A percentile compares a stretch with the other conserved stretches of the same genome.
Evolutionary conservation across 1,140 invertebrate species (phyloP).

Genomic region (Lamellibrachia luymesi): DNA sequence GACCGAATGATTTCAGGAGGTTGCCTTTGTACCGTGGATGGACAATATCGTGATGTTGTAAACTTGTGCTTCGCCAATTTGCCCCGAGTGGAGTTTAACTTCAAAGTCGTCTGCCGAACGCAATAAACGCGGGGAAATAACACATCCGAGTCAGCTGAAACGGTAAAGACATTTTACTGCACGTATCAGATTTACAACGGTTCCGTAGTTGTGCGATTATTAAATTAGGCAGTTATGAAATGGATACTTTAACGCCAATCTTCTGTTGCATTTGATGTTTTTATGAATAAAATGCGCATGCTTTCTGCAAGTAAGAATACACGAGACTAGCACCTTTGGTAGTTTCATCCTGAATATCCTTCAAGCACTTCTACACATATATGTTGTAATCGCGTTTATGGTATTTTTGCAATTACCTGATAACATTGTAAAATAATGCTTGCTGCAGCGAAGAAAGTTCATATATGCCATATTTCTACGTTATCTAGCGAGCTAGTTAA

Average conservation of each 20-base stretch:
- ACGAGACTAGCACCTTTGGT: background rate
- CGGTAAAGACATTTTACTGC: background rate
- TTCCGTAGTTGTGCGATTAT: background rate
- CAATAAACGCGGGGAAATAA: background rate
- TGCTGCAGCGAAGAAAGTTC: background rate
- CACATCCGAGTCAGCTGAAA: background rate
- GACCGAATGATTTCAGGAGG: background rate
- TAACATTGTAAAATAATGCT: background rate
- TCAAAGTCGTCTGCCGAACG: constrained; percentile 3
- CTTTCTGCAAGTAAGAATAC: background rate
- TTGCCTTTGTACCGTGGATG: background rate
- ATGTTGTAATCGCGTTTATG: background rate
- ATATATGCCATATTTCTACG: background rate
- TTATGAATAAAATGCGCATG: background rate
- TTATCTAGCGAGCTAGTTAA: background rate
- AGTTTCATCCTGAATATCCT: background rate
- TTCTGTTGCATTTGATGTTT: background rate
- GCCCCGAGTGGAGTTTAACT: background rate
- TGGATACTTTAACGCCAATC: background rate
- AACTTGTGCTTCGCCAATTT: background rate
- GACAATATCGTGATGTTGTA: background rate
- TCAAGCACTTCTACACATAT: background rate
- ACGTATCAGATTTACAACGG: background rate
- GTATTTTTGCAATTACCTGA: background rate
- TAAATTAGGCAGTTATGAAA: background rate